A percentile compares a stretch with the other conserved stretches of the same genome.
Conservation (phyloP, 2,113 vertebrate genomes). For the Papio anubis region DNA sequence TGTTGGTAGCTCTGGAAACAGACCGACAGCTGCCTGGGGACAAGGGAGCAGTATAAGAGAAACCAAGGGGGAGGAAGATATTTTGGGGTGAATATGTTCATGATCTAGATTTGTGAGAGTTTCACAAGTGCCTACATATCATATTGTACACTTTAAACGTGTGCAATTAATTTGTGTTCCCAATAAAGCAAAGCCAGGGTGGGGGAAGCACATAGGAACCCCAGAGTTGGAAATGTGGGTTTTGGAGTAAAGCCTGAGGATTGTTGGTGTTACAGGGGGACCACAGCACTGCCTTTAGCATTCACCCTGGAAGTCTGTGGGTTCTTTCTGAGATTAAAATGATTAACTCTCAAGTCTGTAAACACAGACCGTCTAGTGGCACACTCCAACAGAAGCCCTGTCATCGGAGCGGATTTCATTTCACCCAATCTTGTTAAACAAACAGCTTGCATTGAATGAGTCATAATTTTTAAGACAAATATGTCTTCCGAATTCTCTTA, state of each 20-base stretch:
- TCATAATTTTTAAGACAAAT: not conserved
- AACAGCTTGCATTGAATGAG: accelerated
- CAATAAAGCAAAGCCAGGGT: no score
- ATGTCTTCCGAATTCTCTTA: not conserved
- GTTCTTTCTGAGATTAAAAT: not conserved
- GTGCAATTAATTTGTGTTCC: not conserved
- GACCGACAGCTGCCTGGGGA: not conserved
- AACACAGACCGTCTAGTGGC: not conserved
- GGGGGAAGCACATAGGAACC: not conserved
- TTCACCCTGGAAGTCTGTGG: not conserved
- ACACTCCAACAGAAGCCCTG: not conserved
- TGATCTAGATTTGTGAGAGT: not conserved
- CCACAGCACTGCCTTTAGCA: accelerated
- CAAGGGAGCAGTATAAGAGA: accelerated
- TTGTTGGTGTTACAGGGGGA: no score
- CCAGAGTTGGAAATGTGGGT: not conserved
- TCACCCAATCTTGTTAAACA: not conserved
- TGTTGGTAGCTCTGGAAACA: accelerated
- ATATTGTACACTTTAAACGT: not conserved
- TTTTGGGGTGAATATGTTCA: not conserved
- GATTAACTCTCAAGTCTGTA: not conserved
- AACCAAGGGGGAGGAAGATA: not conserved
- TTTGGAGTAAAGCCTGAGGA: not conserved
- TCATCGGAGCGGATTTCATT: no score
- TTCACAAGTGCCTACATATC: accelerated